Conservation (phyloP, 2,888 invertebrate species). For the Cyaniris semiargus region DNA sequence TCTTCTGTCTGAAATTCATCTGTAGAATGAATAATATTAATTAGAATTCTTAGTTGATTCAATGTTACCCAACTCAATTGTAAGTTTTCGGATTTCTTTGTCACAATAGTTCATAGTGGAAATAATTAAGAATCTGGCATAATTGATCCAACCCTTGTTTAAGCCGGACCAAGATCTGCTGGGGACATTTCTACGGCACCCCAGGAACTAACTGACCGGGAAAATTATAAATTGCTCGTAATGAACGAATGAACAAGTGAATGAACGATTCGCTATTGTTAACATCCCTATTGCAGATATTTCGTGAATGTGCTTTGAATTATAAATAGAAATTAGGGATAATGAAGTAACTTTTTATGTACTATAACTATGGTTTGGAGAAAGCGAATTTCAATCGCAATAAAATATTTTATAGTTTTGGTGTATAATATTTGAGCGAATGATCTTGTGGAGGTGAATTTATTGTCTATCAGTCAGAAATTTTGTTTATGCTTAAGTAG, state of each 20-base stretch:
- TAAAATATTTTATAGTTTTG: not conserved
- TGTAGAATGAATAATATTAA: no score
- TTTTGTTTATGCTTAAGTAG: not conserved
- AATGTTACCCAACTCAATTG: not conserved
- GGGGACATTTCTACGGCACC: slow-evolving; percentile 69
- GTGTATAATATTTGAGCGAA: not conserved
- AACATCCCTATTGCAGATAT: slow-evolving; percentile 43
- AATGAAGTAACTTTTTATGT: not conserved
- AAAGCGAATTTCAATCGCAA: not conserved
- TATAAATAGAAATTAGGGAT: not conserved
- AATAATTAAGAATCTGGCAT: slow-evolving; percentile 68
- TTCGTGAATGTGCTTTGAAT: slow-evolving; percentile 19
- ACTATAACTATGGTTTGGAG: not conserved
- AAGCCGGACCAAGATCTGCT: slow-evolving; percentile 64
- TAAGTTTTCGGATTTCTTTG: not conserved
- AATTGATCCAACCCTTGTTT: slow-evolving; percentile 76
- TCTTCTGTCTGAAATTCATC: no score
- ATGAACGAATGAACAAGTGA: slow-evolving; percentile 42
- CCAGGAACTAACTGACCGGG: slow-evolving; percentile 64
- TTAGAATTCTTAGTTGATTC: not conserved
- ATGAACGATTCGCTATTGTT: slow-evolving; percentile 47
- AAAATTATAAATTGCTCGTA: slow-evolving; percentile 69
- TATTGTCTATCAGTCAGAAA: not conserved
- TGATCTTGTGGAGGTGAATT: not conserved
- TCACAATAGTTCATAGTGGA: slow-evolving; percentile 56